phyloP scores from a whole-genome alignment of 1,140 invertebrate species.

The Aphis gossypii region DNA sequence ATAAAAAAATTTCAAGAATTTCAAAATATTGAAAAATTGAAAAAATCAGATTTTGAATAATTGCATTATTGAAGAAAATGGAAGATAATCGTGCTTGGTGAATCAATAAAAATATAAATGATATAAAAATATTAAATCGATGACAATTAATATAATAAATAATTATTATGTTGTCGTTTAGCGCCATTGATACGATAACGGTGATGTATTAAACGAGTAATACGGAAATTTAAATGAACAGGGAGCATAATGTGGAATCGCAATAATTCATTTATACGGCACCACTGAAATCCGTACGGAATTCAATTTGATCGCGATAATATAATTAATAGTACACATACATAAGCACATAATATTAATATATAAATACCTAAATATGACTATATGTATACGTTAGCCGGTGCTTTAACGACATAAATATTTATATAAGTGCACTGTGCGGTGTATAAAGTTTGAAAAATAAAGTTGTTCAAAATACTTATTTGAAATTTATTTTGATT shows the following conservation, averaged over 20 bases:
- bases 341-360: background rate
- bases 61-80: no score
- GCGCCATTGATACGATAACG: background rate
- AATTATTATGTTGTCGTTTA: background rate
- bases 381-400: background rate
- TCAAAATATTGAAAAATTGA: no score
- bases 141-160: background rate
- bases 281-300: background rate
- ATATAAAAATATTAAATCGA: background rate
- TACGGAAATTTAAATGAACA: background rate
- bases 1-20: no score
- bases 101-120: background rate
- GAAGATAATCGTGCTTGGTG: no score
- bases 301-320: background rate
- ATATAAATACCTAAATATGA: background rate
- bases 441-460: background rate
- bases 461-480: background rate
- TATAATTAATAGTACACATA: background rate
- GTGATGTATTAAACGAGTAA: background rate
- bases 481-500: background rate
- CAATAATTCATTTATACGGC: background rate
- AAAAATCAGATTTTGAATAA: no score
- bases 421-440: background rate
- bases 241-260: background rate
- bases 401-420: background rate